phyloP scores from a whole-genome alignment of 2,797 vertebrate genomes.

The Sphaeramia orbicularis region DNA sequence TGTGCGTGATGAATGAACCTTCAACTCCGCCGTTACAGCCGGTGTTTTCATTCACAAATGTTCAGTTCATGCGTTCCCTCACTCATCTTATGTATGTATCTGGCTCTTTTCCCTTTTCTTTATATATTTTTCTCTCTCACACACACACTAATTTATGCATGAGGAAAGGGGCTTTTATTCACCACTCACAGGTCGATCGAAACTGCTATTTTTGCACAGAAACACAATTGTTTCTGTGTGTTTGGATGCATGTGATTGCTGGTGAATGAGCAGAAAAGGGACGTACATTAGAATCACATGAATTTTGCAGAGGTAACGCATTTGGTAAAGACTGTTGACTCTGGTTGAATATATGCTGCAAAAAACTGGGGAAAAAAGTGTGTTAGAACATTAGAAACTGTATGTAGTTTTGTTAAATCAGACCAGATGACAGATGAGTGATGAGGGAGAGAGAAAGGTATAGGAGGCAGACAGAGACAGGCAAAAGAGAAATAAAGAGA shows the following conservation, averaged over 20 bases:
- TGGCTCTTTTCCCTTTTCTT: conserved; percentile 17
- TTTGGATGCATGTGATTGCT: conserved; percentile 12
- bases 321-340: conserved; percentile 10
- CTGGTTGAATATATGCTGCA: conserved; percentile 29
- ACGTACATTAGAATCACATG: conserved; percentile 39
- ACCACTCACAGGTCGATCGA: conserved; percentile 16
- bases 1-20: conserved; percentile 35
- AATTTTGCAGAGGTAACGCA: conserved; percentile 33
- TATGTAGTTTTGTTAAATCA: conserved; percentile 9
- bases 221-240: conserved; percentile 20
- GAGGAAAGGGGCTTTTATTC: conserved; percentile 31
- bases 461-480: conserved; percentile 19
- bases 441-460: conserved; percentile 19
- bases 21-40: conserved; percentile 29
- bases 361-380: conserved; percentile 32
- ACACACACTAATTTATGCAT: conserved; percentile 34
- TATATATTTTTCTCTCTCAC: conserved; percentile 11
- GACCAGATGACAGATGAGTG: conserved; percentile 27
- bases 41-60: conserved; percentile 53
- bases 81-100: conserved; percentile 24
- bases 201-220: conserved; percentile 35
- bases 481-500: conserved; percentile 61
- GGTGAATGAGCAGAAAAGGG: conserved; percentile 24
- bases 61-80: conserved; percentile 45
- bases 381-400: neutral